phyloP scores from a whole-genome alignment of 23 tunicate species.

The Styela plicata region DNA sequence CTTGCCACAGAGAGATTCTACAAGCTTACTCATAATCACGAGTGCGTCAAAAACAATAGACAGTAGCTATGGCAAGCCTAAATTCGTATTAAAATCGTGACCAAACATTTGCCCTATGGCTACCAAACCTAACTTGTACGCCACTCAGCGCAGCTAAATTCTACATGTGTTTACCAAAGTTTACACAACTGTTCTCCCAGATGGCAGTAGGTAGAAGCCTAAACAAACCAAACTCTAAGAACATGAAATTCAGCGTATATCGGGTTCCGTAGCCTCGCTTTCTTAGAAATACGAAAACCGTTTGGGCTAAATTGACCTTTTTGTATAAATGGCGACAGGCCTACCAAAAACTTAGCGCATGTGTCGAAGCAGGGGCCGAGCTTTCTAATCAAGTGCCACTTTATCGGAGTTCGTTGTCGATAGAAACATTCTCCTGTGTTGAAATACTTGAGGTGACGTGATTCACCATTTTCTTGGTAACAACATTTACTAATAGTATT shows the following conservation, averaged over 20 bases:
- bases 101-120: conserved; percentile 38
- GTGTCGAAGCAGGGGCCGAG: background rate
- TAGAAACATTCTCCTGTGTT: background rate
- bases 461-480: background rate
- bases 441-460: background rate
- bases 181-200: conserved; percentile 27
- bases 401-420: background rate
- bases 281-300: background rate
- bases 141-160: background rate
- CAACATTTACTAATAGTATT: background rate
- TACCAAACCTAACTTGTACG: background rate
- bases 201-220: conserved; percentile 20
- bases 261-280: background rate
- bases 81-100: conserved; percentile 2
- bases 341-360: background rate
- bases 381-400: background rate
- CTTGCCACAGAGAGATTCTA: background rate
- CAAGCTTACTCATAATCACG: background rate
- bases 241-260: background rate
- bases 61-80: background rate
- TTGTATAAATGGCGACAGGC: background rate
- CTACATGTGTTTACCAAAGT: conserved; percentile 16
- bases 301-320: background rate
- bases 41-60: background rate
- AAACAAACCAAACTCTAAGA: background rate